Evolutionary conservation across 2,113 vertebrate genomes (phyloP).

Genomic region (Trichechus manatus): DNA sequence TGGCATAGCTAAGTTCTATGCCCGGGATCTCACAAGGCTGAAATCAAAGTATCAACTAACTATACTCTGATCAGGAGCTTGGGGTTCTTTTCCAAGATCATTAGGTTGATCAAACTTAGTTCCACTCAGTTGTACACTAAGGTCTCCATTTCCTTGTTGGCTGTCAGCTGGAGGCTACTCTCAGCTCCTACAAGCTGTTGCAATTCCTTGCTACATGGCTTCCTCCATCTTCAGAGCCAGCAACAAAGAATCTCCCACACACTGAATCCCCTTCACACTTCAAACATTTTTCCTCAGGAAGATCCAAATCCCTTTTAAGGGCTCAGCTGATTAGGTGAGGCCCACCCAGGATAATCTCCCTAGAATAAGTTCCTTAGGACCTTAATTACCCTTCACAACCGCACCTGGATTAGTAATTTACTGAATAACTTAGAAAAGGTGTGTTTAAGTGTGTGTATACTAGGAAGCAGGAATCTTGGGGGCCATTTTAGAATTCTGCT

Average conservation of each 20-base stretch:
- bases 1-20: not conserved
- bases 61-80: not conserved
- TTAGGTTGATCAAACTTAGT: not conserved
- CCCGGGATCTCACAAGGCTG: not conserved
- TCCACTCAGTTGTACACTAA: not conserved
- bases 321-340: too few relatives aligned
- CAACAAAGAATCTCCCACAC: not conserved
- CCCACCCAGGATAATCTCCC: too few relatives aligned
- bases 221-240: not conserved
- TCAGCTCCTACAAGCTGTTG: not conserved
- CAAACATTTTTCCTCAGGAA: not conserved
- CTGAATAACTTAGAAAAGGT: too few relatives aligned
- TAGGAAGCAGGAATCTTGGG: too few relatives aligned
- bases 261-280: not conserved
- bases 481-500: too few relatives aligned
- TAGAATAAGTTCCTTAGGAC: too few relatives aligned
- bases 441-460: too few relatives aligned
- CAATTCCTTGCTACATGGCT: not conserved
- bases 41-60: not conserved
- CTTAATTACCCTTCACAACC: too few relatives aligned
- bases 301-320: not conserved
- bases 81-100: not conserved
- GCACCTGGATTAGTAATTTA: too few relatives aligned
- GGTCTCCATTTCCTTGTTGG: not conserved
- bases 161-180: too few relatives aligned